Evolutionary conservation across 2,113 vertebrate species (phyloP).

Genomic region (Bujurquina vittata): DNA sequence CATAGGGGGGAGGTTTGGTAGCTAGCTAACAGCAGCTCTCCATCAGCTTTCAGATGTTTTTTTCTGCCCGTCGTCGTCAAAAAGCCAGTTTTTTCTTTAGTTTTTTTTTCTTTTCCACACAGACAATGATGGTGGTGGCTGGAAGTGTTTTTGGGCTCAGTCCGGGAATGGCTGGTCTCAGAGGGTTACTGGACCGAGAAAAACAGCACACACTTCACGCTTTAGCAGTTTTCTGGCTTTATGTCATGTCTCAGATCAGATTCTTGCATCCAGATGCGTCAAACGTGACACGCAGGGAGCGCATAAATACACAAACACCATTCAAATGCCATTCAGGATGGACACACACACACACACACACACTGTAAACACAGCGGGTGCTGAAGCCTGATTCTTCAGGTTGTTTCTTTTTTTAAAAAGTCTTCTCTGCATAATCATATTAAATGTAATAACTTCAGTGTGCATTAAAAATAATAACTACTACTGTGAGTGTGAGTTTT

Average conservation of each 20-base stretch:
- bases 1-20: background rate
- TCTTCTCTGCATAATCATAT: background rate
- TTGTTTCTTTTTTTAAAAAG: background rate
- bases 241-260: background rate
- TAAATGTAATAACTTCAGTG: background rate
- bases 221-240: background rate
- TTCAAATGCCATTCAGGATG: conserved; percentile 9
- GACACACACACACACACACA: background rate
- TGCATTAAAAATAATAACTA: background rate
- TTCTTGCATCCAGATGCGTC: conserved; percentile 1
- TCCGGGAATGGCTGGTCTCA: background rate
- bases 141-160: conserved; percentile 1
- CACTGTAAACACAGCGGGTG: conserved; percentile 24
- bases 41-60: conserved; percentile 5
- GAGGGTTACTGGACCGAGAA: background rate
- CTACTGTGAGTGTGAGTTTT: background rate
- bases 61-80: conserved; percentile 17
- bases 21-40: background rate
- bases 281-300: background rate
- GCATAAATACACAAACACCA: background rate
- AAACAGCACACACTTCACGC: background rate
- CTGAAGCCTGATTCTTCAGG: background rate
- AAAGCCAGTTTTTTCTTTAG: background rate
- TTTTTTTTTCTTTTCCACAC: conserved; percentile 2
- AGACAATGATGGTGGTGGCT: conserved; percentile 41